Evolutionary conservation across 2,888 invertebrate species (phyloP), one percentile per base, ranked within the genome.

Genomic region (Zelleria hepariella): DNA sequence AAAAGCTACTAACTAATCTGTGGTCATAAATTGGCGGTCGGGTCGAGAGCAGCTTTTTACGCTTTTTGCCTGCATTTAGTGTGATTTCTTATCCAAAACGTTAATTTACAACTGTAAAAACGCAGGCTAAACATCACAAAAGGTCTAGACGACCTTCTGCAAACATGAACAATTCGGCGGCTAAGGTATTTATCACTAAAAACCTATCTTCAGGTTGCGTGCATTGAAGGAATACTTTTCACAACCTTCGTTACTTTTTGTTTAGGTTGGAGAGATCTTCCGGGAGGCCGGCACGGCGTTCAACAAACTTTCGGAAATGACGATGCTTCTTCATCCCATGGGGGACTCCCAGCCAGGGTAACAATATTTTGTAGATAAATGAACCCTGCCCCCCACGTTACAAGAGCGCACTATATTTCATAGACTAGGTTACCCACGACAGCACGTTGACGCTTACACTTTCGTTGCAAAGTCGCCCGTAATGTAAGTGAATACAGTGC

Each of bases 241-340:
- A 52, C 53, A 1, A n/a, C n/a, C n/a, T 25, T 24, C 24, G 32
- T 55, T 32, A 20, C 32, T 2, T 24, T n/a, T 53, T 65, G 66
- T 58, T 62, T 79, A 98, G 97, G 98, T 98, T 65, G 98, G 98
- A 59, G 98, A 98, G 85, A 98, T 98, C 74, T 98, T 98, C 78
- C 95, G 96, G 26, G 97, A 97, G 65, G 98, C 98, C 24, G 98
- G 98, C 42, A 93, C 94, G 64, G 98, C 98, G 0, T 98, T 98
- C 80, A 97, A 94, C 73, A 95, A 96, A 80, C 89, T 98, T 53
- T 97, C 98, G 0, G 98, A 98, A 75, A 91, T 98, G 74, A 98
- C 98, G 0, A 95, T 97, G 94, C 94, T 97, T 72, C 86, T 98
- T 27, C 97, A 98, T 89, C 96, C 97, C 6, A 94, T 95, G 71